Evolutionary conservation across 2,797 vertebrate genomes (phyloP), one percentile per base, ranked within the genome.

Genomic region (Eutrigla gurnardus): DNA sequence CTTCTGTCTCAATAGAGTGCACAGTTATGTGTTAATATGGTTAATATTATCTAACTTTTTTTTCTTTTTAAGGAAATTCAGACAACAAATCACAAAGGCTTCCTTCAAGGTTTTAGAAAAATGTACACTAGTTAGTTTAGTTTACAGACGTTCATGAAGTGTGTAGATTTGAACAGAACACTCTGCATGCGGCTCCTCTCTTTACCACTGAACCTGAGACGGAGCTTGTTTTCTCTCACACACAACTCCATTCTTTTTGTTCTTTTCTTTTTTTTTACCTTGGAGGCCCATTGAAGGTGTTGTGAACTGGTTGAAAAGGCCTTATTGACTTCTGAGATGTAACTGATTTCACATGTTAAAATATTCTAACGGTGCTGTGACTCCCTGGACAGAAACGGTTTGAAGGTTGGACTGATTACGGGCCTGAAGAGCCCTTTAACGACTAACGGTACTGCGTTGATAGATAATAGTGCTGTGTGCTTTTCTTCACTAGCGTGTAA

Each of bases 41-140:
- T 64, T 81, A 64, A 72, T 67, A 33, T 50, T 52, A 77, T 70
- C 63, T 63, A 80, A 74, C 54, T 57, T 49, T 79, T 80, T 67
- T 60, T 75, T 47, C 40, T 78, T 64, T 64, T 65, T 15, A 25
- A 69, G 79, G 78, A 88, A 95, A 91, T 75, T 84, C 84, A 93
- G 94, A 93, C 93, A 95, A 95, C 94, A 78, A 89, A 94, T 95
- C 94, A 96, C 94, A 90, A 91, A 93, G 77, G 93, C 95, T 96
- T 95, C 93, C 93, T 92, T 85, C 14, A 49, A 88, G 73, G 77
- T 92, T 91, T 91, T 80, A 91, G 63, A 88, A 80, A 42, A 88
- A 78, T 85, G 90, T 87, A 90, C 86, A 79, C 82, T 88, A 66
- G 50, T 72, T 83, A 75, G 74, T 83, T 92, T 92, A 92, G 91